phyloP scores from a whole-genome alignment of 2,888 invertebrate species.

The Hyposoter didymator region DNA sequence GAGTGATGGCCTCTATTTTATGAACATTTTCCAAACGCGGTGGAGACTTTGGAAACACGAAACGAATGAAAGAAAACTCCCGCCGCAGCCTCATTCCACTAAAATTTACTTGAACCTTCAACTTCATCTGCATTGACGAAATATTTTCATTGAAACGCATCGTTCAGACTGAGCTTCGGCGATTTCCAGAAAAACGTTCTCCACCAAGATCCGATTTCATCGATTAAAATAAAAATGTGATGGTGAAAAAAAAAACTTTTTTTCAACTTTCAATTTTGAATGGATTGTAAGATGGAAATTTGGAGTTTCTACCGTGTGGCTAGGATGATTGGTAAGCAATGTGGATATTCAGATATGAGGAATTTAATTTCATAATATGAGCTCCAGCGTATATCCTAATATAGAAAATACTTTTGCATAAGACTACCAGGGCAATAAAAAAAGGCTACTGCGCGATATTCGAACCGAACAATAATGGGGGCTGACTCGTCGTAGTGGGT shows the following conservation, averaged over 20 bases:
- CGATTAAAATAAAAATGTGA: background rate
- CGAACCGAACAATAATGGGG: conserved; percentile 69
- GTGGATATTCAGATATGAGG: background rate
- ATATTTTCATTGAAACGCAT: background rate
- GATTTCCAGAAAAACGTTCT: background rate
- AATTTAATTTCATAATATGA: background rate
- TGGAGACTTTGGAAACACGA: conserved; percentile 41
- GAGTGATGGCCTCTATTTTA: conserved; percentile 58
- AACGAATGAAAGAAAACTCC: conserved; percentile 41
- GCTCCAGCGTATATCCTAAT: background rate
- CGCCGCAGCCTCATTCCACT: background rate
- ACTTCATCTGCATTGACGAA: background rate
- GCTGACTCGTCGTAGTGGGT: conserved; percentile 64
- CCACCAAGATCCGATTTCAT: background rate
- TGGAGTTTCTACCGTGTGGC: background rate
- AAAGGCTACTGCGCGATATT: conserved; percentile 51
- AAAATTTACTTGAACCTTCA: background rate
- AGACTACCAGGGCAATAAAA: conserved; percentile 25
- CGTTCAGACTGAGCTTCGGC: background rate
- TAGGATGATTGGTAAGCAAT: background rate
- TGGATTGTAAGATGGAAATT: background rate
- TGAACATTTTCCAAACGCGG: conserved; percentile 51
- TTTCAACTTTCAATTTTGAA: background rate
- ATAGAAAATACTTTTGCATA: background rate
- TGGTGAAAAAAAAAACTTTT: background rate